These are phyloP conservation scores for Magallana ariakensis DNA, from an alignment of 1,140 invertebrate genomes.

Conservation along the genomic window DNA sequence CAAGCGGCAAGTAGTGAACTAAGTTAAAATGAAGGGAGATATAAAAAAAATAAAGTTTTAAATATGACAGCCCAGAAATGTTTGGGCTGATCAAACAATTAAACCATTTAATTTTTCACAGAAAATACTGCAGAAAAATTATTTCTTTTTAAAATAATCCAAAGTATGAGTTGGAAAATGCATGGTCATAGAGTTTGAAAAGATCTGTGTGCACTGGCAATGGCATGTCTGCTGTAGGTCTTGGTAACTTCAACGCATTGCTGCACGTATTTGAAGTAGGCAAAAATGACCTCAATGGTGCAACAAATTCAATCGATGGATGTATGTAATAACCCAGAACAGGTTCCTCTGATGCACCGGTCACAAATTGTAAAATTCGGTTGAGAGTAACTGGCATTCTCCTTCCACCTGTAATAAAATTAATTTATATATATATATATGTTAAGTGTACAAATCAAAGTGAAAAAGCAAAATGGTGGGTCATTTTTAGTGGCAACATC, in stretches of 20 bases:
- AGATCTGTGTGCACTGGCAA: constrained; percentile 21
- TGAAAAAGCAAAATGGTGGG: too few relatives aligned
- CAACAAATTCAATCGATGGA: constrained; percentile 39
- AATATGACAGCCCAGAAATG: too few relatives aligned
- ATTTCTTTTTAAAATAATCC: constrained; percentile 40
- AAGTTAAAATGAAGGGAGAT: too few relatives aligned
- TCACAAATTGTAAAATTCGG: constrained; percentile 30
- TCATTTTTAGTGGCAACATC: too few relatives aligned
- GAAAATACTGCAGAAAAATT: background rate
- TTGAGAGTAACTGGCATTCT: constrained; percentile 23
- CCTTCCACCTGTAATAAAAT: constrained; percentile 46
- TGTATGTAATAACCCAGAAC: constrained; percentile 36
- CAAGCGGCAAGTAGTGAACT: too few relatives aligned
- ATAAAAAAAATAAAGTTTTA: too few relatives aligned
- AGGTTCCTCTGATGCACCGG: constrained; percentile 40
- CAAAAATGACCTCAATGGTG: background rate
- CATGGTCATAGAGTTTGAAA: constrained; percentile 53
- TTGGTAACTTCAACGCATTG: constrained; percentile 37
- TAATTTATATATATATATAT: background rate
- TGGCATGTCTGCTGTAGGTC: background rate
- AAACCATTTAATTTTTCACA: background rate
- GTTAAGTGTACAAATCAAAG: too few relatives aligned
- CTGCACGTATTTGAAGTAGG: constrained; percentile 39
- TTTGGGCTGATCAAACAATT: too few relatives aligned
- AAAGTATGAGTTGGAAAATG: constrained; percentile 52